Evolutionary conservation across 1,140 invertebrate species (phyloP).

Genomic region (Hypothenemus hampei): DNA sequence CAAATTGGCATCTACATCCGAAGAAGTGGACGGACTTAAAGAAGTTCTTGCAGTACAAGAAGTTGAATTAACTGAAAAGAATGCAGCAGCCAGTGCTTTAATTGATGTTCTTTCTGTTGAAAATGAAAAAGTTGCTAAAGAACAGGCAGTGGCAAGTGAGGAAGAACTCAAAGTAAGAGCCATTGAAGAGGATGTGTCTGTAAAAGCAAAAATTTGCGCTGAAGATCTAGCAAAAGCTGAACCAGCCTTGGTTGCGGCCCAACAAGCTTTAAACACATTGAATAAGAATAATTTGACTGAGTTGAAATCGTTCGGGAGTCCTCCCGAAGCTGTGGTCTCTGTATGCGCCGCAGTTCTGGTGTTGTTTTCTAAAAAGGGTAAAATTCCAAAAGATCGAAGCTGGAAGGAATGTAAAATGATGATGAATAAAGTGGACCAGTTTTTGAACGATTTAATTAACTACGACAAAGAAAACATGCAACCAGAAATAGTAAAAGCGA

Average conservation of each 20-base stretch:
- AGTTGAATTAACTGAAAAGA: constrained; percentile 80
- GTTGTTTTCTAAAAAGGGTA: constrained; percentile 76
- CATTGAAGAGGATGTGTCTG: constrained; percentile 81
- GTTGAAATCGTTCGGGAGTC: constrained; percentile 86
- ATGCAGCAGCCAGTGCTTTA: constrained; percentile 84
- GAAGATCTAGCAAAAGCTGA: constrained; percentile 87
- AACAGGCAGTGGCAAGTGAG: constrained; percentile 75
- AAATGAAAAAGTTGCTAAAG: constrained; percentile 82
- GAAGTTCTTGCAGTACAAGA: constrained; percentile 80
- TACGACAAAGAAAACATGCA: constrained; percentile 95
- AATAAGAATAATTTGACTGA: constrained; percentile 94
- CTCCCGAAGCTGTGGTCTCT: constrained; percentile 75
- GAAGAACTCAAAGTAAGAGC: constrained; percentile 87
- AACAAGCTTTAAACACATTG: constrained; percentile 85
- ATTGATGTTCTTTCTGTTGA: constrained; percentile 85
- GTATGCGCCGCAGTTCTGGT: constrained; percentile 85
- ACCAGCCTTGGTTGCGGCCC: constrained; percentile 82
- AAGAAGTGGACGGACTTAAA: constrained; percentile 54
- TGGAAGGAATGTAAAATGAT: constrained; percentile 89
- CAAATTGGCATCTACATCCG: constrained; percentile 76
- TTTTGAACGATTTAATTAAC: constrained; percentile 77
- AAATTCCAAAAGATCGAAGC: constrained; percentile 85
- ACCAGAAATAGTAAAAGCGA: constrained; percentile 74
- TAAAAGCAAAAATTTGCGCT: constrained; percentile 81
- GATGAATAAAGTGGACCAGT: constrained; percentile 81